phyloP scores from a whole-genome alignment of 1,140 invertebrate genomes.

The Pogonus chalceus region DNA sequence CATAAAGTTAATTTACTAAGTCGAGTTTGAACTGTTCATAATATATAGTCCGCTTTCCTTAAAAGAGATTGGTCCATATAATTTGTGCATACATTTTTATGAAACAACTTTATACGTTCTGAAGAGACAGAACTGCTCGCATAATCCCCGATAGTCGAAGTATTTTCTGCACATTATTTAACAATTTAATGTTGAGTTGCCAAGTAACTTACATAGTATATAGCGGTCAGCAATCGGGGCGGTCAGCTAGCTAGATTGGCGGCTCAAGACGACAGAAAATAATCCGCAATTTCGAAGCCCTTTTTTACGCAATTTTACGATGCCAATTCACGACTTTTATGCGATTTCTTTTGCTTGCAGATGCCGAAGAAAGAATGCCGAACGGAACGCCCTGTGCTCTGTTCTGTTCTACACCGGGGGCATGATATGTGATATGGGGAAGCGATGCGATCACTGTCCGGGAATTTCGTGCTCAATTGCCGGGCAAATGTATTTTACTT shows the following conservation, averaged over 20 bases:
- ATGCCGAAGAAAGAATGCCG: neutral
- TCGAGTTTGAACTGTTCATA: no score
- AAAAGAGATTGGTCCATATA: slow-evolving; percentile 1
- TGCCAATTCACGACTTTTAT: slow-evolving; percentile 4
- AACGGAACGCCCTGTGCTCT: no score
- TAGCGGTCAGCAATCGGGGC: neutral
- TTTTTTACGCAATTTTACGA: slow-evolving; percentile 3
- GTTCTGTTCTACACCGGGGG: no score
- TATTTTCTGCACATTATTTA: neutral
- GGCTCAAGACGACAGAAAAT: no score
- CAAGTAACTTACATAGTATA: slow-evolving; percentile 5
- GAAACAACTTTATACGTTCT: neutral
- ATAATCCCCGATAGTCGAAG: neutral
- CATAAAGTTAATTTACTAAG: no score
- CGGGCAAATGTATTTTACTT: neutral
- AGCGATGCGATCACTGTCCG: neutral
- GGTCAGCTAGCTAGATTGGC: neutral
- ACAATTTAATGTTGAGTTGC: neutral
- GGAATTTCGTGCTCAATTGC: neutral
- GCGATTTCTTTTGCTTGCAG: neutral
- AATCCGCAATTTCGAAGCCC: neutral
- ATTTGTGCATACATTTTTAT: neutral
- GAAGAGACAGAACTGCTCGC: neutral
- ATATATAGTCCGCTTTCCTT: no score
- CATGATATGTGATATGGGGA: neutral